phyloP scores from a whole-genome alignment of 2,797 vertebrate genomes.

The Alauda arvensis region DNA sequence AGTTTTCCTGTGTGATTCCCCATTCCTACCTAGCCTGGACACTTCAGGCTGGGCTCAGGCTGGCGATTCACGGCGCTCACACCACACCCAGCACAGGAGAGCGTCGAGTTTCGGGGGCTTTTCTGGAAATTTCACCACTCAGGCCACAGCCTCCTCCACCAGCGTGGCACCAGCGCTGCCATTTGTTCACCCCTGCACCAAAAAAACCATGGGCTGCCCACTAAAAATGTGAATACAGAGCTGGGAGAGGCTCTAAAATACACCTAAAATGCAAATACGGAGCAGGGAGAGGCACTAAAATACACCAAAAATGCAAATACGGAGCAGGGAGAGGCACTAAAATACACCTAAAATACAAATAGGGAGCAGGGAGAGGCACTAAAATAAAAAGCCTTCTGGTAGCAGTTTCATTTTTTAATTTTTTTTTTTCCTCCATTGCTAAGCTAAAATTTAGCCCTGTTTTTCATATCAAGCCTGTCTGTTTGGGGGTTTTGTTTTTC shows the following conservation, averaged over 20 bases:
- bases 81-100: background rate
- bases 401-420: background rate
- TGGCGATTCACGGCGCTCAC: conserved; percentile 6
- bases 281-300: background rate
- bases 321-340: background rate
- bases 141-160: background rate
- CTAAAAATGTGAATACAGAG: background rate
- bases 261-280: background rate
- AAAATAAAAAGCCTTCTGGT: background rate
- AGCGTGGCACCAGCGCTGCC: accelerated
- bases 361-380: background rate
- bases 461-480: conserved; percentile 41
- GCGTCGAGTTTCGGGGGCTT: background rate
- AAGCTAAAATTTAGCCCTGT: background rate
- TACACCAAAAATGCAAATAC: background rate
- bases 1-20: background rate
- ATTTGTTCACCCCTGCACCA: background rate
- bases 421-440: background rate
- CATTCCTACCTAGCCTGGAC: background rate
- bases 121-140: background rate
- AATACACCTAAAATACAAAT: background rate
- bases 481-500: conserved; percentile 24
- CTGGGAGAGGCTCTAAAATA: background rate
- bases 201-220: background rate
- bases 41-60: background rate